Base-by-base conservation (phyloP, 2,113 vertebrate genomes). In the Malurus elegans region DNA sequence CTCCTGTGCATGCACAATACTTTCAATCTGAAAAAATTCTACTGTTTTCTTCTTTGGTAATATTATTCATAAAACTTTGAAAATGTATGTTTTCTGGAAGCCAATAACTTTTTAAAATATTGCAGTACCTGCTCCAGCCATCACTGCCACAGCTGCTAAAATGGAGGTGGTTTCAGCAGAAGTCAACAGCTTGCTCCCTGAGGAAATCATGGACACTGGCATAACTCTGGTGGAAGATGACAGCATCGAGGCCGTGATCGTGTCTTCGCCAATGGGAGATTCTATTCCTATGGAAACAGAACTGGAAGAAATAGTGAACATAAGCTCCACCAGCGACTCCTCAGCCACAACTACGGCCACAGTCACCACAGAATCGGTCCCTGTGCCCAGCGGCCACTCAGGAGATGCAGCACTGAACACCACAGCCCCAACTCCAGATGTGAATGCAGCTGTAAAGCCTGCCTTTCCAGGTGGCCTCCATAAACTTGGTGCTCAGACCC, bases 161-260 rank as follows among this genome's bases (percentile, higher is more conserved):
- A 99, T 99, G 99, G 99, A 99, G 92, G 99, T 99, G 98, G 99
- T 99, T 94, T 99, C 99, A 66, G 98, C 99, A 40, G 99, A 99
- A 97, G 98, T 99, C 95, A 99, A 99, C 98, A 99, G 98, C 95
- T 98, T 99, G 97, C 99, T 99, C 86, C 99, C 99, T 47, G 99
- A 99, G 97, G 99, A 99, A 95, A 99, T 99, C 96, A 99, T 99
- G 99, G 99, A 99, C 91, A 99, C 99, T 0, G 99, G 98, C 79
- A 98, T 99, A 82, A 97, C 98, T 13, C 97, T 99, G 87, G 99
- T 99, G 92, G 99, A 99, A 83, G 98, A 99, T 13, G 98, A 99
- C 92, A 98, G 98, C 84, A 98, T 98, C 12, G 98, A 99, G 94
- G 96, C 98, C 3, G 97, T 98, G 36, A 98, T 98, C 17, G 94